These are phyloP conservation scores for Meloidogyne floridensis DNA, from an alignment of 1,140 invertebrate species.

Conservation along the genomic window DNA sequence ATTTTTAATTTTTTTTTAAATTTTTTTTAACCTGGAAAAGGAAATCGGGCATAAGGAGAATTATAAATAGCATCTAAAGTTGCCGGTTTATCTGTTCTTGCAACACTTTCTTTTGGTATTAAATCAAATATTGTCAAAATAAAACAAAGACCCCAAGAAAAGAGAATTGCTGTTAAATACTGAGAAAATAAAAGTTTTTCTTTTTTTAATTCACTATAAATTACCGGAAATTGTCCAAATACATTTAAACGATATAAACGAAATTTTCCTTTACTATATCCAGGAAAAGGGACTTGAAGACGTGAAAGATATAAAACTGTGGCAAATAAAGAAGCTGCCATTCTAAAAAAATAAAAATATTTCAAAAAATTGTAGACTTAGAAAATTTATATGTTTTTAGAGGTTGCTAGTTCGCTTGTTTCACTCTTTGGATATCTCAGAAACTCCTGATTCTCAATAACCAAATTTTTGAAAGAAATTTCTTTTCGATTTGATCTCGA, in stretches of 20 bases:
- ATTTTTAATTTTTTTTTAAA: too few relatives aligned
- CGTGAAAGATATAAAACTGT: conserved; percentile 60
- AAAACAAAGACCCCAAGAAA: conserved; percentile 59
- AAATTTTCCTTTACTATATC: conserved; percentile 52
- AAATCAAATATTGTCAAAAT: conserved; percentile 58
- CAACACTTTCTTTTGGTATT: conserved; percentile 50
- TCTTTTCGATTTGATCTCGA: too few relatives aligned
- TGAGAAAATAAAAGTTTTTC: conserved; percentile 21
- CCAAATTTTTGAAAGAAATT: too few relatives aligned
- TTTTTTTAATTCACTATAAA: not conserved
- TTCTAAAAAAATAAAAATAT: conserved; percentile 2
- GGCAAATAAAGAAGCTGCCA: conserved; percentile 51
- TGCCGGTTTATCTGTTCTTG: conserved; percentile 57
- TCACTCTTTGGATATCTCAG: too few relatives aligned
- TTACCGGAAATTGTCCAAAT: conserved; percentile 64
- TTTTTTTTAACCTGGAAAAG: conserved; percentile 53
- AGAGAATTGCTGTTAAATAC: conserved; percentile 61
- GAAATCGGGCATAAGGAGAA: conserved; percentile 55
- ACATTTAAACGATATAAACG: conserved; percentile 46
- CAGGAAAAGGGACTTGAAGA: conserved; percentile 56
- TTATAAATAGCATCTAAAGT: conserved; percentile 49
- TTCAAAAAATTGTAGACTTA: too few relatives aligned
- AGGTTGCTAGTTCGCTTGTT: too few relatives aligned
- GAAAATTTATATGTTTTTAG: too few relatives aligned
- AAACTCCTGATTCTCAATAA: too few relatives aligned